Percentiles rank a stretch among this genome's conserved stretches.
Conservation (phyloP, 2,113 vertebrate species). For the Sakesphorus luctuosus region DNA sequence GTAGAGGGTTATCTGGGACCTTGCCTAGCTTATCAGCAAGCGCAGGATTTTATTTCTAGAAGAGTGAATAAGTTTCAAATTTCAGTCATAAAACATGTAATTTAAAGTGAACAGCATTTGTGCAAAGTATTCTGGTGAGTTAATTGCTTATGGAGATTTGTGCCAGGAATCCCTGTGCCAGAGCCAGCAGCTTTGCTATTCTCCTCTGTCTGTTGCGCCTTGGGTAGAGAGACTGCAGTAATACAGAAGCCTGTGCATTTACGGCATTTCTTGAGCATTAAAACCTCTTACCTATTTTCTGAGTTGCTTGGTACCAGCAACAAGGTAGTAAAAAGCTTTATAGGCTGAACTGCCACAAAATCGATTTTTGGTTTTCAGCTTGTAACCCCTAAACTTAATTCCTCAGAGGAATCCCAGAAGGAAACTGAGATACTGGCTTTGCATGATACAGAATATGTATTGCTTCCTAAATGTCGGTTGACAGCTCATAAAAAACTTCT, state of each 20-base stretch:
- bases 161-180: neutral
- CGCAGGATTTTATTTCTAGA: neutral
- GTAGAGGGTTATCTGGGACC: neutral
- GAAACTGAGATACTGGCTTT: neutral
- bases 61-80: conserved; percentile 13
- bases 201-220: neutral
- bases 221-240: neutral
- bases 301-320: neutral
- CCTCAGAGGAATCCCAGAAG: neutral
- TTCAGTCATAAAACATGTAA: neutral
- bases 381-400: neutral
- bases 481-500: neutral
- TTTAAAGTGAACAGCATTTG: neutral
- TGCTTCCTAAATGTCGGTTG: neutral
- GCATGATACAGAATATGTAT: neutral
- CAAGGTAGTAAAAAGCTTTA: neutral
- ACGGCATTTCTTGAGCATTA: neutral
- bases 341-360: neutral
- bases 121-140: neutral
- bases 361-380: neutral
- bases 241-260: neutral
- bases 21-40: neutral
- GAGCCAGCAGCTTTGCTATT: neutral
- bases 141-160: neutral
- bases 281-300: neutral